phyloP scores from a whole-genome alignment of 2,113 vertebrate genomes.

The Naja naja region DNA sequence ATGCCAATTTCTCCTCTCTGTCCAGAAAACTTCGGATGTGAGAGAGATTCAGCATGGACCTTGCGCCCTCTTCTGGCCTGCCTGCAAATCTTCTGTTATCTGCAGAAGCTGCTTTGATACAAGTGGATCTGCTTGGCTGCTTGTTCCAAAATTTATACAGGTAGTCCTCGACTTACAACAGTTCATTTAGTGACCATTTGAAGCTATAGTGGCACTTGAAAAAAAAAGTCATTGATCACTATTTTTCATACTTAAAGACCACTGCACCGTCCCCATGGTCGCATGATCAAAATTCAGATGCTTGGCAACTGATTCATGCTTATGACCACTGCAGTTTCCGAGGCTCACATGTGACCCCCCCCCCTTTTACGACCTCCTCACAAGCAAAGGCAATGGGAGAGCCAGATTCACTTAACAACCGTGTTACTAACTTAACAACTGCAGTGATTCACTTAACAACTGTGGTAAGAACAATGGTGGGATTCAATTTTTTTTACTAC shows the following conservation, averaged over 20 bases:
- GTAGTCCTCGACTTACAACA: neutral
- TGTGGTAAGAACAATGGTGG: neutral
- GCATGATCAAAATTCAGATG: neutral
- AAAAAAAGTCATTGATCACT: neutral
- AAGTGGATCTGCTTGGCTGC: neutral
- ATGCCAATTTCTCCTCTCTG: neutral
- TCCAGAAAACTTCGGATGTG: neutral
- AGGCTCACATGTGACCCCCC: neutral
- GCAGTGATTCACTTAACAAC: neutral
- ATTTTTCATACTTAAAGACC: neutral
- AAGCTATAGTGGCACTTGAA: neutral
- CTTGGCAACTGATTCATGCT: neutral
- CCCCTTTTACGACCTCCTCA: neutral
- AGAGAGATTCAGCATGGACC: neutral
- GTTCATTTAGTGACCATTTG: neutral
- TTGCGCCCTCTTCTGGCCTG: slow-evolving; percentile 22
- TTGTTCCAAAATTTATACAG: neutral
- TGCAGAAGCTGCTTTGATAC: neutral
- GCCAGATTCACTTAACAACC: neutral
- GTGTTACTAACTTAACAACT: neutral
- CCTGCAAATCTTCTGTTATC: neutral
- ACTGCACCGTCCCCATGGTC: neutral
- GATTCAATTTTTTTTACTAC: no score
- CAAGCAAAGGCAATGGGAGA: neutral
- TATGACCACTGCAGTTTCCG: neutral